Evolutionary conservation across 1,140 invertebrate genomes (phyloP).

Genomic region (Coenobita brevimanus): DNA sequence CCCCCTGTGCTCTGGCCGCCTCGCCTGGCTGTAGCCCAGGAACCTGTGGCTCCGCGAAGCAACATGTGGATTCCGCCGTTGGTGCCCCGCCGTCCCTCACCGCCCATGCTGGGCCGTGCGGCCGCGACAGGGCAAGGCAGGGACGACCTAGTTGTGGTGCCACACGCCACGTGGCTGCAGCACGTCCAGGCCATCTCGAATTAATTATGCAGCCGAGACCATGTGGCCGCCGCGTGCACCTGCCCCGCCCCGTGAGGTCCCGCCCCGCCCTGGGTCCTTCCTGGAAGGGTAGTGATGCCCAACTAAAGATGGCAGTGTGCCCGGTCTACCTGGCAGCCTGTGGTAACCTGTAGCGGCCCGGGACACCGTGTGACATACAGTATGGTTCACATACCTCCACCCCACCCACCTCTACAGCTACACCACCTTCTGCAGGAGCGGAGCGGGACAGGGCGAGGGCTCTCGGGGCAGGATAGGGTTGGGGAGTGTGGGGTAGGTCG

Average conservation of each 20-base stretch:
- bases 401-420: too few species aligned
- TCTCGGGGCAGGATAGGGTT: too few species aligned
- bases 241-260: neutral
- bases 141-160: neutral
- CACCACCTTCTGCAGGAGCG: too few species aligned
- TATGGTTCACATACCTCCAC: too few species aligned
- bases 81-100: constrained; percentile 9
- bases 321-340: too few species aligned
- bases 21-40: constrained; percentile 36
- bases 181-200: constrained; percentile 26
- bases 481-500: too few species aligned
- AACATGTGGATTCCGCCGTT: constrained; percentile 53
- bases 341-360: too few species aligned
- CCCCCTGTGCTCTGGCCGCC: neutral
- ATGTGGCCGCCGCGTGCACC: constrained; percentile 39
- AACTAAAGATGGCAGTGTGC: too few species aligned
- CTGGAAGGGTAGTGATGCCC: too few species aligned
- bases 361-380: too few species aligned
- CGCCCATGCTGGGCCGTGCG: neutral
- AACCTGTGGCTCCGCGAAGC: constrained; percentile 59
- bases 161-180: neutral
- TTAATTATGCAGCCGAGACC: constrained; percentile 58
- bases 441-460: too few species aligned
- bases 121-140: neutral
- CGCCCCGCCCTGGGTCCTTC: neutral